Base-by-base conservation (phyloP, 2,888 invertebrate genomes). In the Busseola fusca region DNA sequence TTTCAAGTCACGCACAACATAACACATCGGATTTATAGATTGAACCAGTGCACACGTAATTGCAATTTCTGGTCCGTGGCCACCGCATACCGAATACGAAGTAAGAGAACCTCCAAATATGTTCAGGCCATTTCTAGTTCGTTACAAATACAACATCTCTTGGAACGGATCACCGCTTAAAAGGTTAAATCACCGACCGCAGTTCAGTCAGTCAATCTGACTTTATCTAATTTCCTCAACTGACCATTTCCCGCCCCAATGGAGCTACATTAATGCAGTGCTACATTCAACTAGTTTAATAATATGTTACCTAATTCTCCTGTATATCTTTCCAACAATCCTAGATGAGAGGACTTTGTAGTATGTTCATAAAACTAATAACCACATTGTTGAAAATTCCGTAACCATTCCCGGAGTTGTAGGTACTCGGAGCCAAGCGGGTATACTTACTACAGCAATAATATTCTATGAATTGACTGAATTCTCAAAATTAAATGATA, bases 161-260 rank as follows among this genome's bases (percentile, higher is more conserved):
- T 56, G 25, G 18, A 42, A 34, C 30, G 60, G 30, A 58, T 62
- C 27, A 64, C 34, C 34, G 45, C 40, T 70, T 21, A 70, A 58
- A 72, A 62, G 64, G 48, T 60, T 65, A 74, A 82, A 74, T 78
- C 70, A 64, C 56, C 66, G 59, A 60, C 54, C 34, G 30, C 73
- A 57, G 57, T 63, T 50, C 77, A 78, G 72, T 50, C 77, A 78
- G 72, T 76, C 77, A 71, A 72, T 69, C 54, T 40, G 25, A 59
- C 65, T 74, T 89, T 85, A 89, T 91, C 88, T 85, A 88, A 89
- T 91, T 89, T 87, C 80, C 84, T 83, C 88, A 91, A 91, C 87
- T 84, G 84, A 81, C 78, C 54, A 80, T 87, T 89, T 90, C 91
- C 91, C 87, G 65, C 75, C 69, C 18, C 69, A 67, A 48, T 54